These are phyloP conservation scores for Drosophila lutescens DNA, from an alignment of 2,888 invertebrate genomes.

Conservation along the genomic window DNA sequence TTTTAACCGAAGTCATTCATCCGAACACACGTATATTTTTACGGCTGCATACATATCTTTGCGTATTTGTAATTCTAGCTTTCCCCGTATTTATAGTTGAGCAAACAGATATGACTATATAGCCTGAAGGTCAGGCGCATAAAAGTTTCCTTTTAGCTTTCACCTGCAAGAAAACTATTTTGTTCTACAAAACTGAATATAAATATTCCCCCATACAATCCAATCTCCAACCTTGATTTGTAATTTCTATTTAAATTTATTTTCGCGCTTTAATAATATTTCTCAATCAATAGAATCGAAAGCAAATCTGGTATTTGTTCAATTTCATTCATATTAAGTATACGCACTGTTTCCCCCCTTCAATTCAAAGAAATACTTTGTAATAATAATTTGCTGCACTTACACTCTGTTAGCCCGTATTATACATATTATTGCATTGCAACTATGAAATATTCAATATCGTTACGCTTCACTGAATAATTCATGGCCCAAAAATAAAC, in stretches of 20 bases:
- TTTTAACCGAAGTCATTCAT: slow-evolving; percentile 44
- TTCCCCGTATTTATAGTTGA: slow-evolving; percentile 31
- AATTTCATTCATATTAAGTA: slow-evolving; percentile 40
- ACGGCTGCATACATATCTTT: slow-evolving; percentile 9
- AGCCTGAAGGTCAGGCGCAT: slow-evolving; percentile 15
- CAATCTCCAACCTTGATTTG: neutral
- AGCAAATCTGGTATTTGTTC: neutral
- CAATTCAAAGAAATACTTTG: slow-evolving; percentile 14
- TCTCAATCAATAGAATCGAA: slow-evolving; percentile 1
- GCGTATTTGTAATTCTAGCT: slow-evolving; percentile 30
- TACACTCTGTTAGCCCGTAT: slow-evolving; percentile 13
- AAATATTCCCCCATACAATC: neutral
- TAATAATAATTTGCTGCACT: slow-evolving; percentile 12
- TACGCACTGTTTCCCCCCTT: slow-evolving; percentile 29
- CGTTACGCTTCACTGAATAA: slow-evolving; percentile 44
- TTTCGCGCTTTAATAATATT: neutral
- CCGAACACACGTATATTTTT: slow-evolving; percentile 12
- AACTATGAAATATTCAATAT: slow-evolving; percentile 53
- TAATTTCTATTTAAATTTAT: neutral
- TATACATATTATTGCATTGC: slow-evolving; percentile 42
- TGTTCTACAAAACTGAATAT: neutral
- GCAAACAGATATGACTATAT: slow-evolving; percentile 30
- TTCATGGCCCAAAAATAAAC: slow-evolving; percentile 56
- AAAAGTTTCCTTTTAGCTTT: slow-evolving; percentile 14
- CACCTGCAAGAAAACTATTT: slow-evolving; percentile 4